These are phyloP conservation scores for Melinopterus prodromus DNA, from an alignment of 2,888 invertebrate genomes.

Conservation along the genomic window DNA sequence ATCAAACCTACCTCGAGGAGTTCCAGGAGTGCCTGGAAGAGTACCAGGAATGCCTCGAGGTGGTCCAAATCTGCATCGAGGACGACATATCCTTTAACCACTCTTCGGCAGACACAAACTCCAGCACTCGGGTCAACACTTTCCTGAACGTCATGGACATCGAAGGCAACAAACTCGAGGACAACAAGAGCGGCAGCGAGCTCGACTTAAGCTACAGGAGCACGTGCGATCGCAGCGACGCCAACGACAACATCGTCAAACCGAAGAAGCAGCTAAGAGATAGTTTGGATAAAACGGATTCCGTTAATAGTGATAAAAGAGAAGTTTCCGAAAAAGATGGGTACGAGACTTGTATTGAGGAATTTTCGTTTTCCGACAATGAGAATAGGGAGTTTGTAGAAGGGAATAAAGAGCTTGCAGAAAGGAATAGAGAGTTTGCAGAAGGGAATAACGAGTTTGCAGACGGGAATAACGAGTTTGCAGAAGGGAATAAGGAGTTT, in stretches of 20 bases:
- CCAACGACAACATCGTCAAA: conserved; percentile 18
- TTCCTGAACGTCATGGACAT: conserved; percentile 22
- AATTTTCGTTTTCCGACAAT: conserved; percentile 61
- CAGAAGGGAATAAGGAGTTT: conserved; percentile 49
- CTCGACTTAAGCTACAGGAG: conserved; percentile 44
- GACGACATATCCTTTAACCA: conserved; percentile 63
- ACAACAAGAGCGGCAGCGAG: conserved; percentile 34
- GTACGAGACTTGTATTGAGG: conserved; percentile 71
- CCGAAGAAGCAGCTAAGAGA: conserved; percentile 31
- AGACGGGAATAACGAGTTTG: background rate
- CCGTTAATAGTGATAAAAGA: conserved; percentile 18
- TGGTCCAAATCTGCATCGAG: conserved; percentile 69
- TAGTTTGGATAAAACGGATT: conserved; percentile 39
- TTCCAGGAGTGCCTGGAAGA: conserved; percentile 73
- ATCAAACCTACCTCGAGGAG: conserved; percentile 71
- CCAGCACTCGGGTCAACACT: conserved; percentile 42
- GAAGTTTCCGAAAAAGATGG: conserved; percentile 55
- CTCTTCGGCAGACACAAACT: conserved; percentile 47
- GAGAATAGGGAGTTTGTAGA: conserved; percentile 44
- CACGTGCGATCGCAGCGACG: conserved; percentile 40
- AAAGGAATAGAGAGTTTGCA: conserved; percentile 52
- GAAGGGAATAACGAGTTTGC: conserved; percentile 48
- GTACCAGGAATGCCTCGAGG: conserved; percentile 70
- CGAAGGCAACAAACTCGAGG: conserved; percentile 26
- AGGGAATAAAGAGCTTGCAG: background rate